Evolutionary conservation across 2,113 vertebrate genomes (phyloP).

Genomic region (Phyllostomus discolor): DNA sequence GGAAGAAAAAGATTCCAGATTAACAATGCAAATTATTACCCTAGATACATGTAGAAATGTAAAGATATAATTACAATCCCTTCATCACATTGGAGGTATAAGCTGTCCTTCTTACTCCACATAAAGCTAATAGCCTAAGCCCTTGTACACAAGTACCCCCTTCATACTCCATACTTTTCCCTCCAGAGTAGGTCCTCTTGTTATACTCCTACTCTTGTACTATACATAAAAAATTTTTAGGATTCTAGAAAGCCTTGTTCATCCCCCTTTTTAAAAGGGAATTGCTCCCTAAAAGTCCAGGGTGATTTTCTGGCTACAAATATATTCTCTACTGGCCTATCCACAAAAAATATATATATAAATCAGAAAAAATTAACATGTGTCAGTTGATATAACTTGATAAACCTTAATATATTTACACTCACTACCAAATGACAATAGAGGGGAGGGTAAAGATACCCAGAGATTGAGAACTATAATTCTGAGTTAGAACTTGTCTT

Average conservation of each 20-base stretch:
- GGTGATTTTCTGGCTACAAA: not conserved
- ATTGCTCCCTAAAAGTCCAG: not conserved
- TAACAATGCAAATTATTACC: not conserved
- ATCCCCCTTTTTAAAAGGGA: not conserved
- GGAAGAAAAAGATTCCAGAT: not conserved
- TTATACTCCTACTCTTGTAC: not conserved
- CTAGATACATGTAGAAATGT: not conserved
- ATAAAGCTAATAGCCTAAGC: not conserved
- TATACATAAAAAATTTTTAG: not conserved
- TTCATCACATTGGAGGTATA: not conserved
- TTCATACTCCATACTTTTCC: not conserved
- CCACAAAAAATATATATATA: not conserved
- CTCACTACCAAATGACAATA: not conserved
- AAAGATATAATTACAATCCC: not conserved
- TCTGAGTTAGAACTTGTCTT: not conserved
- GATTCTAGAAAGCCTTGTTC: not conserved
- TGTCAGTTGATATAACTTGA: not conserved
- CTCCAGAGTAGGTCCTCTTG: not conserved
- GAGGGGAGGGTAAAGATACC: rapidly evolving
- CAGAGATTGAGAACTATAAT: not conserved
- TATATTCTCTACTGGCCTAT: not conserved
- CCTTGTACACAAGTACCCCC: not conserved
- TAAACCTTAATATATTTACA: not conserved
- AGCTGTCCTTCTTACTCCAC: not conserved
- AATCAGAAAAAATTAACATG: not conserved